Conservation (phyloP, 2,113 vertebrate genomes). For the Polypterus bichir region DNA sequence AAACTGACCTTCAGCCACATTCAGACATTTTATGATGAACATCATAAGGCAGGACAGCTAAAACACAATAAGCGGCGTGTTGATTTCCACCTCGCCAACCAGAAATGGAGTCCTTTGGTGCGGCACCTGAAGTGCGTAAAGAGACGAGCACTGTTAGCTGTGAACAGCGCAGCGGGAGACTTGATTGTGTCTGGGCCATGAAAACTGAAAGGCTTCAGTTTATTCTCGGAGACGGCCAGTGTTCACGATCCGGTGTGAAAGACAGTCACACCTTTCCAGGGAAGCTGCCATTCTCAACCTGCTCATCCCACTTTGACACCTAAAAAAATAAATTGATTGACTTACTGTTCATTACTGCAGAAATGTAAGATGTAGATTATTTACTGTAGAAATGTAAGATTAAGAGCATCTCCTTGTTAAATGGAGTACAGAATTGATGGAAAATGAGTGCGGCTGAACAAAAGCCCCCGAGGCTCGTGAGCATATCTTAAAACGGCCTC, state of each 20-base stretch:
- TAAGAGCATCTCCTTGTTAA: too few species aligned
- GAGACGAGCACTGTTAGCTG: background rate
- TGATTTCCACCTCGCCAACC: constrained; percentile 1
- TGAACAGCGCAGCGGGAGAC: background rate
- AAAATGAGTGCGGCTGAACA: background rate
- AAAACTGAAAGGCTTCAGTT: too few species aligned
- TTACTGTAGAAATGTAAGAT: background rate
- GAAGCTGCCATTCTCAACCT: constrained; percentile 48
- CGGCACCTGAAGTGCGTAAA: background rate
- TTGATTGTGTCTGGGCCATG: constrained; percentile 4
- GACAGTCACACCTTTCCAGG: constrained; percentile 44
- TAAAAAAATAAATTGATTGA: constrained; percentile 20
- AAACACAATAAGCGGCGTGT: constrained; percentile 53
- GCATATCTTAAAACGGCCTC: background rate
- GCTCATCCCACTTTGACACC: constrained; percentile 50
- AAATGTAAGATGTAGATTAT: background rate
- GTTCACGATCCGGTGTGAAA: background rate
- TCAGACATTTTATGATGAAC: too few species aligned
- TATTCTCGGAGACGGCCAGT: too few species aligned
- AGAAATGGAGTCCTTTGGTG: constrained; percentile 3
- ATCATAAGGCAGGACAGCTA: constrained; percentile 50
- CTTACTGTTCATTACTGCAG: background rate
- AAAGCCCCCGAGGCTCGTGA: background rate
- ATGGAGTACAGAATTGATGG: background rate
- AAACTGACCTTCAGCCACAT: too few species aligned